These are phyloP conservation scores for Mugil cephalus DNA, from an alignment of 2,113 vertebrate species.

Conservation along the genomic window DNA sequence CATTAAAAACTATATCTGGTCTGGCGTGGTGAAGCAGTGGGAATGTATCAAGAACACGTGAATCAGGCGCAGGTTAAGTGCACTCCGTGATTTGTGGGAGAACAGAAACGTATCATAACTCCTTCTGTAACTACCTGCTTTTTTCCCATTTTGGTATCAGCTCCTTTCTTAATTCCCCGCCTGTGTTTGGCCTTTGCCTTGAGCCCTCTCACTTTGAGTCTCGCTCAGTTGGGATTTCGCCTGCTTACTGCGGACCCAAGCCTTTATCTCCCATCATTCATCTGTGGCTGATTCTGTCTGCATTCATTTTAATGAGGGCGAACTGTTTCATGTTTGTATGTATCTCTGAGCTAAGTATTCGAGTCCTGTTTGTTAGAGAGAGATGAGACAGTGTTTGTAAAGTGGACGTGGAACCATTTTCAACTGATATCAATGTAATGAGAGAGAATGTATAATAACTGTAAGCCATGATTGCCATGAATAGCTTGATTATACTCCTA, in stretches of 20 bases:
- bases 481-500: neutral
- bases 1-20: neutral
- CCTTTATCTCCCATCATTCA: neutral
- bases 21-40: neutral
- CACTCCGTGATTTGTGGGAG: neutral
- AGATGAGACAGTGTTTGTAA: conserved; percentile 30
- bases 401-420: neutral
- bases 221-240: neutral
- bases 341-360: neutral
- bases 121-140: neutral
- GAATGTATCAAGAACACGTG: neutral
- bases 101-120: too few relatives aligned
- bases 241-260: neutral
- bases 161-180: neutral
- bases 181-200: neutral
- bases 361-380: neutral
- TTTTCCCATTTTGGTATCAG: neutral
- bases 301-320: neutral
- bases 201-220: neutral
- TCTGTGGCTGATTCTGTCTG: neutral
- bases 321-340: too few relatives aligned
- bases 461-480: conserved; percentile 1
- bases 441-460: conserved; percentile 2
- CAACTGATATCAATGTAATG: neutral
- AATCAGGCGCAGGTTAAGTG: neutral